Evolutionary conservation across 2,888 invertebrate species (phyloP), one percentile per base, ranked within the genome.

Genomic region (Fabriciana adippe): DNA sequence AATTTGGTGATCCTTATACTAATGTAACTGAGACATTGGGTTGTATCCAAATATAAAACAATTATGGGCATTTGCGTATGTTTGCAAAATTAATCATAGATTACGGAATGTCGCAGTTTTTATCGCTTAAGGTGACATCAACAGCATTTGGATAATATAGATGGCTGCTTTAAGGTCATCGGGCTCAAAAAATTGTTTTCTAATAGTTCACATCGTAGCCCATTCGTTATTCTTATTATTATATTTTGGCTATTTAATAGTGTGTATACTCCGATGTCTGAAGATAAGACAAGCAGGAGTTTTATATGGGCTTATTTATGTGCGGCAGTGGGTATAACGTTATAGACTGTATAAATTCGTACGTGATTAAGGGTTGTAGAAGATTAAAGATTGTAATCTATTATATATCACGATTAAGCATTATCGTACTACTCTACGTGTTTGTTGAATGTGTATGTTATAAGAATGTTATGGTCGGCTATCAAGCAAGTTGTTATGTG

Each of bases 291-390:
- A 4, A 66, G 69, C 67, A 60, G 53, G 56, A 66, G 48, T 69
- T 72, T 41, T 70, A 69, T 71, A 55, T 63, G 68, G 67, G 84
- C 82, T 86, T 87, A 79, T 78, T 81, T 80, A 77, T 81, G 79
- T 79, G 81, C 75, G 86, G 87, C 89, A 88, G 87, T 88, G 89
- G 85, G 87, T 82, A 81, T 85, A 83, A 79, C 67, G 59, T 66
- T 86, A 84, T 88, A 87, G 90, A 90, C 90, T 90, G 90, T 91
- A 79, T 75, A 82, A 83, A 85, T 84, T 86, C 83, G 84, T 83
- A 83, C 81, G 80, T 86, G 82, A 83, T 80, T 84, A 81, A 81
- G 79, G 82, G 81, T 83, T 83, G 81, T 80, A 83, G 84, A 77
- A 76, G 79, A 82, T 79, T 80, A 81, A 81, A 81, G 78, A 82